Evolutionary conservation across 1,140 invertebrate genomes (phyloP), one percentile per base, ranked within the genome.

Genomic region (Cotesia glomerata): DNA sequence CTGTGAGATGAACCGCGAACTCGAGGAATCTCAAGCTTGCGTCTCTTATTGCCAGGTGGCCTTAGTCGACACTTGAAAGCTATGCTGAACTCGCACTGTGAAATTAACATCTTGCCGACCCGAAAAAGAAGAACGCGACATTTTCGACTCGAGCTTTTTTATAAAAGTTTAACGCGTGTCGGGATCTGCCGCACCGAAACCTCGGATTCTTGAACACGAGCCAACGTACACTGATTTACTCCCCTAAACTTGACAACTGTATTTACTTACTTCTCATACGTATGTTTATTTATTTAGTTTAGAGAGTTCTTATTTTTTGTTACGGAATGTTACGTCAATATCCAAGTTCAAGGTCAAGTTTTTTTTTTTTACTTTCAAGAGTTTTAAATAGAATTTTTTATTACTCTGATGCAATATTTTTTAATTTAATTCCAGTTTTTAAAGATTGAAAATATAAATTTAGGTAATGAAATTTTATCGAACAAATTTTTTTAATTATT

Each of bases 141-240:
- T 64, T n/a, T 49, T 16, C 62, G n/a, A 35, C 62, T 9, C 39
- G 11, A 45, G 39, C 39, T 45, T 11, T 11, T 45, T 11, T 26
- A 26, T 26, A 26, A 26, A 26, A 26, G 11, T 45, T 11, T 45
- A 7, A 9, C 39, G 7, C 4, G 49, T 26, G 36, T 11, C 39
- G 34, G 18, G 13, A 26, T 35, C 18, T 45, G 2, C 11, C 16
- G 49, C 16, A 49, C 35, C 51, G 9, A 49, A 36, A 51, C 45
- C 8, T 34, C 52, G 39, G 71, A 74, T 71, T 74, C 69, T 71
- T 74, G 69, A 54, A 70, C 32, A 14, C 14, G 18, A 32, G 72
- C 72, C 72, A 74, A 74, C 26, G 61, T 62, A 56, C 36, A 32
- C 62, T 74, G 72, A 74, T 74, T 74, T 74, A 74, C 68, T 65